Base-by-base conservation (phyloP, 2,113 vertebrate genomes). In the Canis aureus region DNA sequence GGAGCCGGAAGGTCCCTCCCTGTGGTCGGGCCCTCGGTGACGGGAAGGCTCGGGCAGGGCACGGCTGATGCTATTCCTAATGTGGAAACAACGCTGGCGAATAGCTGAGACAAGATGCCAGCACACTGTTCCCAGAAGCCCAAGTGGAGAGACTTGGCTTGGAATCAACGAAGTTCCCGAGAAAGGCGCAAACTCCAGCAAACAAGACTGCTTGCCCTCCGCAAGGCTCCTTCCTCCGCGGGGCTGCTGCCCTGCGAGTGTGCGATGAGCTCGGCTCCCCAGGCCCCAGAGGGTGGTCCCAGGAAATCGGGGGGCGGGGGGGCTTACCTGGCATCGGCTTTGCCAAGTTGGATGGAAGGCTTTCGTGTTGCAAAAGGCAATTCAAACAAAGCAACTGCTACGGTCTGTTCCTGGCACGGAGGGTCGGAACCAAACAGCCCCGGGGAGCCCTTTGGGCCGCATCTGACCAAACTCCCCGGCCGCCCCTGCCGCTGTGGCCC, bases 401-500 rank as follows among this genome's bases (percentile, higher is more conserved):
- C 80, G 80, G 92, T 66, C 27, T 20, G 62, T 59, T 92, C 84
- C 32, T 15, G 8, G 83, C n/a, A 22, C 0, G 23, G 55, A 51
- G 53, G 32, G 87, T 67, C 15, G 55, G 66, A 95, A 85, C 62
- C 59, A 64, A 90, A 55, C 2, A 5, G n/a, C 82, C 92, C 66
- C 0, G n/a, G 93, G 43, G 73, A 67, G 91, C 74, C 88, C 43
- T 60, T 69, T 87, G 82, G 95, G 88, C 60, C 64, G 79, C 82
- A 71, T 17, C 64, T 53, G 74, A 88, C 89, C 83, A 71, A 99
- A 84, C 25, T n/a, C 98, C 98, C 98, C 98, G 97, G 98, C 98
- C 97, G 98, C 97, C 98, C 96, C 98, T 95, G 94, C 84, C 92
- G 60, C 94, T 96, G 93, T 98, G 73, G 98, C 98, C 97, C 97